Conservation (phyloP, 2,113 vertebrate species). For the Pomatostomus ruficeps region DNA sequence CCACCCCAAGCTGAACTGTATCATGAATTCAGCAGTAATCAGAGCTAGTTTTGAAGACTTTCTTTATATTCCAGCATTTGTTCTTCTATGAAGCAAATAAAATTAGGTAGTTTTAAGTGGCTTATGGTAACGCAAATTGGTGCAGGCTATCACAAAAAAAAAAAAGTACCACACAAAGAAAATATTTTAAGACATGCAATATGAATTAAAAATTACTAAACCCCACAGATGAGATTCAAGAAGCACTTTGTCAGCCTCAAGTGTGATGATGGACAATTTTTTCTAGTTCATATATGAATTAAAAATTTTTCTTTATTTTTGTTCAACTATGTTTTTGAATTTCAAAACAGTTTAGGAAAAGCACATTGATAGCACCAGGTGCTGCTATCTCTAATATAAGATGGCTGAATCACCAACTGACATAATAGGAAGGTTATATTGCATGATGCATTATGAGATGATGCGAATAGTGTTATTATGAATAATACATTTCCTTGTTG, state of each 20-base stretch:
- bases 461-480: neutral
- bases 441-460: neutral
- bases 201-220: neutral
- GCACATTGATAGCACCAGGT: neutral
- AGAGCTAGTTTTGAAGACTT: neutral
- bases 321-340: neutral
- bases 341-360: neutral
- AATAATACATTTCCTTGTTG: neutral
- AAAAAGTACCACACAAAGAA: neutral
- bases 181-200: neutral
- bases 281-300: neutral
- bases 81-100: neutral
- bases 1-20: fast-evolving
- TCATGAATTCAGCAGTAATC: neutral
- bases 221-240: neutral
- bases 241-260: neutral
- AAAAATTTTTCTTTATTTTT: neutral
- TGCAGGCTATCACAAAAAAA: neutral
- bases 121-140: neutral
- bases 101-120: neutral
- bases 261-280: too few relatives aligned
- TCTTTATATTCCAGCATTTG: neutral
- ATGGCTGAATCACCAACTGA: neutral
- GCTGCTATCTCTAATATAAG: neutral
- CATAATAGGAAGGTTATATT: neutral